Conservation (phyloP, 2,797 vertebrate species). For the Ficedula albicollis region DNA sequence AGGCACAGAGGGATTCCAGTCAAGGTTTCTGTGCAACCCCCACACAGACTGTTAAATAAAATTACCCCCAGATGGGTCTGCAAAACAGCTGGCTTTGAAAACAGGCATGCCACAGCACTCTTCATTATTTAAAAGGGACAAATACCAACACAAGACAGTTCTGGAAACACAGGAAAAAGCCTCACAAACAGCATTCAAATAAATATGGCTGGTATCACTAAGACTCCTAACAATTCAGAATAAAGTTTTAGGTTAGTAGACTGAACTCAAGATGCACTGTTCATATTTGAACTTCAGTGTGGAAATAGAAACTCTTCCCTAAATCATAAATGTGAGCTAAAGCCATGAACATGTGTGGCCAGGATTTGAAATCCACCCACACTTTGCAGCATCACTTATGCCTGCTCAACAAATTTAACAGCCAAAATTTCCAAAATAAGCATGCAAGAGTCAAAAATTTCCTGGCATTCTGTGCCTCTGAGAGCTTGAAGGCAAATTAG, state of each 20-base stretch:
- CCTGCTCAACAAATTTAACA: neutral
- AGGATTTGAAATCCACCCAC: neutral
- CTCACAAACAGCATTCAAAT: neutral
- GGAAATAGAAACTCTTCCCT: neutral
- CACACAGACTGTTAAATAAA: neutral
- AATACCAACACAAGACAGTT: neutral
- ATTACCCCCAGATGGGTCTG: conserved; percentile 23
- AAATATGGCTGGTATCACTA: neutral
- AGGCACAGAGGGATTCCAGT: neutral
- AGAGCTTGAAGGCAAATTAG: conserved; percentile 21
- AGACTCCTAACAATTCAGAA: neutral
- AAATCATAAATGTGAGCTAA: neutral
- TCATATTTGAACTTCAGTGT: neutral
- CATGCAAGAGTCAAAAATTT: neutral
- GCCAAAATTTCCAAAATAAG: neutral
- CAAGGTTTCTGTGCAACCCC: neutral
- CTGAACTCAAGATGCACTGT: neutral
- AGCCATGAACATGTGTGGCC: neutral
- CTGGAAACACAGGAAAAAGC: neutral
- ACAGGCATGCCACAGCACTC: neutral
- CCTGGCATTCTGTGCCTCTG: neutral
- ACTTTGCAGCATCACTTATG: neutral
- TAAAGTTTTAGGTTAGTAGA: neutral
- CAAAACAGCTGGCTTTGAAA: conserved; percentile 33
- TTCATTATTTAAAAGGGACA: neutral